Conservation (phyloP, 2,888 invertebrate genomes). For the Taphrorychus bicolor region DNA sequence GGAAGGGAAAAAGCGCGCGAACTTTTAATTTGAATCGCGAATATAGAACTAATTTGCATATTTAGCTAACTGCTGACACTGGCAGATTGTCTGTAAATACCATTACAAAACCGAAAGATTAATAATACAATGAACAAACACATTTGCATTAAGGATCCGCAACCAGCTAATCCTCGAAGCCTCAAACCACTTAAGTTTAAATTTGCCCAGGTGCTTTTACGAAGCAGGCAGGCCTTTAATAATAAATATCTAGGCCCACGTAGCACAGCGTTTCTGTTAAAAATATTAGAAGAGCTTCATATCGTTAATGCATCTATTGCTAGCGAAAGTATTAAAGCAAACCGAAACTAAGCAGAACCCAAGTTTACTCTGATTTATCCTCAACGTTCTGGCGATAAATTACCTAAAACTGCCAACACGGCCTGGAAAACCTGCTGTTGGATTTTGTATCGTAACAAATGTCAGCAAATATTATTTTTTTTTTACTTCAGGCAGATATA, state of each 20-base stretch:
- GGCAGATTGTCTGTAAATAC: no score
- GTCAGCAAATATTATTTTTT: not conserved
- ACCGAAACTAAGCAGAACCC: not conserved
- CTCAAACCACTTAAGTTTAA: slow-evolving; percentile 23
- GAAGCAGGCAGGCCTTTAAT: slow-evolving; percentile 15
- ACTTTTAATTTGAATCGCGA: no score
- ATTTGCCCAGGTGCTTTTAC: slow-evolving; percentile 27
- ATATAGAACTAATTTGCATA: no score
- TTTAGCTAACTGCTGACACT: no score
- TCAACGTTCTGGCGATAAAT: slow-evolving; percentile 28
- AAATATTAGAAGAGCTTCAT: not conserved
- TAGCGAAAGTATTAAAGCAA: not conserved
- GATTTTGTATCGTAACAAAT: slow-evolving; percentile 30
- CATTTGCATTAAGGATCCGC: slow-evolving; percentile 11
- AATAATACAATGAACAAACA: slow-evolving; percentile 6
- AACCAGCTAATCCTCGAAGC: slow-evolving; percentile 19
- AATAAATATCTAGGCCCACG: slow-evolving; percentile 14
- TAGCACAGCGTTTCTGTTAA: slow-evolving; percentile 10
- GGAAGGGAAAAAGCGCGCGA: no score
- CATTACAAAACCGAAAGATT: slow-evolving; percentile 3
- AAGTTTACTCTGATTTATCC: slow-evolving; percentile 19
- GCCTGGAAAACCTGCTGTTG: slow-evolving; percentile 27
- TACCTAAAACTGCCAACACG: slow-evolving; percentile 18
- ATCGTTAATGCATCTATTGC: not conserved
- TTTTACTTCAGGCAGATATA: not conserved